Evolutionary conservation across 2,888 invertebrate genomes (phyloP).

Genomic region (Lamellibrachia columna): DNA sequence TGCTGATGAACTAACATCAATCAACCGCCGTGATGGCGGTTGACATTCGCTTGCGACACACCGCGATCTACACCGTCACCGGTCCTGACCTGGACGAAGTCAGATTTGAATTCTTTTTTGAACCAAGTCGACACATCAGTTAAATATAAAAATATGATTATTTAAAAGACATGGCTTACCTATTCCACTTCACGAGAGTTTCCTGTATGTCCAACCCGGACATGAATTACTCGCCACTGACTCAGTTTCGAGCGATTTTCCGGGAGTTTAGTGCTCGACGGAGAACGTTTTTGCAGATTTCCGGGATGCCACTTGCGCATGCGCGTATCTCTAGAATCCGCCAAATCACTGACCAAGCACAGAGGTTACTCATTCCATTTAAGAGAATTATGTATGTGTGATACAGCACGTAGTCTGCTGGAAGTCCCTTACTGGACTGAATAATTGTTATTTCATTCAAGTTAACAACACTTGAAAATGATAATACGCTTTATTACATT

Average conservation of each 20-base stretch:
- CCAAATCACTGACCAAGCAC: not conserved
- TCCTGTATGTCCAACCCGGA: not conserved
- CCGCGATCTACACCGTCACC: not conserved
- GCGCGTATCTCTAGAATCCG: not conserved
- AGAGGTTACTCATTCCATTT: not conserved
- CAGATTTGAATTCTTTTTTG: not conserved
- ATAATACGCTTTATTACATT: not conserved
- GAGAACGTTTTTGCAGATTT: not conserved
- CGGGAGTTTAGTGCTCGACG: not conserved
- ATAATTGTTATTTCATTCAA: not conserved
- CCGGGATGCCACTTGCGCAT: not conserved
- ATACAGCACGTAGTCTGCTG: not conserved
- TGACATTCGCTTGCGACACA: constrained; percentile 7
- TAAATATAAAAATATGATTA: not conserved
- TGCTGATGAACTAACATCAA: not conserved
- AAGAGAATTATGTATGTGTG: not conserved
- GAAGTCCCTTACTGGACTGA: not conserved
- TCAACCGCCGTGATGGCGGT: not conserved
- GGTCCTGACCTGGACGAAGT: not conserved
- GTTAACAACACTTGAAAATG: not conserved
- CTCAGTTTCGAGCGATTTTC: constrained; percentile 3
- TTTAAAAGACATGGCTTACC: not conserved
- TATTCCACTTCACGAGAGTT: not conserved
- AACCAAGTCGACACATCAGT: not conserved
- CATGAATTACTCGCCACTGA: constrained; percentile 8